Conservation (phyloP, 2,113 vertebrate species). For the Tachycineta bicolor region DNA sequence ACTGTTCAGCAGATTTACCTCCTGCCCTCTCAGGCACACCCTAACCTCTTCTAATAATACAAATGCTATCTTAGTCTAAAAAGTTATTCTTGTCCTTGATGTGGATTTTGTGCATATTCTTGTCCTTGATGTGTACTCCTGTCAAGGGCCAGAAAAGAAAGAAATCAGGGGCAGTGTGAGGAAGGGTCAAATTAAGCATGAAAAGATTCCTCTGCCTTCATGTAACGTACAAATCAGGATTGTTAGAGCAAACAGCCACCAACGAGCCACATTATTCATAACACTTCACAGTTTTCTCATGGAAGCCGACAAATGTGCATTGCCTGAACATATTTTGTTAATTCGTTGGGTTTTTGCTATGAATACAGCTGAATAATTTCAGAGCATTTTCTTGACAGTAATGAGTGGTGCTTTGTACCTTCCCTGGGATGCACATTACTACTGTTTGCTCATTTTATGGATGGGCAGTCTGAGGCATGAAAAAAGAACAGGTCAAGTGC, state of each 20-base stretch:
- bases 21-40: conserved; percentile 45
- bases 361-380: conserved; percentile 51
- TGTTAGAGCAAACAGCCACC: conserved; percentile 50
- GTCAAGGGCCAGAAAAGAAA: conserved; percentile 20
- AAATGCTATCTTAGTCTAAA: conserved; percentile 19
- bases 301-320: conserved; percentile 50
- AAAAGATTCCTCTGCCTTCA: conserved; percentile 26
- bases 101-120: conserved; percentile 32
- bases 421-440: background rate
- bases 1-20: conserved; percentile 52
- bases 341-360: conserved; percentile 18
- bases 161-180: background rate
- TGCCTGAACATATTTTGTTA: conserved; percentile 67
- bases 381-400: conserved; percentile 29
- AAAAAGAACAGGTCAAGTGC: background rate
- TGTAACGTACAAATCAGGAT: background rate
- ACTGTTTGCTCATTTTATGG: background rate
- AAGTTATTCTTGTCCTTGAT: conserved; percentile 43
- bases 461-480: conserved; percentile 1
- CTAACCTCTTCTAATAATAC: conserved; percentile 55
- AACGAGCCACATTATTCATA: conserved; percentile 58
- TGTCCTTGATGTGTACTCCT: conserved; percentile 16
- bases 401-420: background rate
- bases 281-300: conserved; percentile 62
- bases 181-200: conserved; percentile 35